These are phyloP conservation scores for Bombylius discolor DNA, from an alignment of 2,888 invertebrate genomes.

Conservation along the genomic window DNA sequence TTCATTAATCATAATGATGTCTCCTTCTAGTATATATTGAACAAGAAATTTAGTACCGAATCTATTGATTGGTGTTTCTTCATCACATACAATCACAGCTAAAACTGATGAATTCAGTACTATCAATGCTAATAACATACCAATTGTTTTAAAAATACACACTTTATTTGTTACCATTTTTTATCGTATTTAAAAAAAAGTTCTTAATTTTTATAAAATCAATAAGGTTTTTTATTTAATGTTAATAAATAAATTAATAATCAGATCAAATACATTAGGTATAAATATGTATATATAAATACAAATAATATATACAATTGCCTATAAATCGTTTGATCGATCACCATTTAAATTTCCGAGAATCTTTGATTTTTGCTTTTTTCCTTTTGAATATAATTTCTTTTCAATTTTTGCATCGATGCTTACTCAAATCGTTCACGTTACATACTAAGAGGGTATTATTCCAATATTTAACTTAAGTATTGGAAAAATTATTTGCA, in stretches of 20 bases:
- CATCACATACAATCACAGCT: constrained; percentile 3
- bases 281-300: too few relatives aligned
- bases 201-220: too few relatives aligned
- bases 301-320: too few relatives aligned
- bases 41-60: constrained; percentile 8
- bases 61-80: constrained; percentile 9
- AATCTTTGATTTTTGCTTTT: too few relatives aligned
- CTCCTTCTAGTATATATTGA: constrained; percentile 12
- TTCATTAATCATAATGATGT: constrained; percentile 12
- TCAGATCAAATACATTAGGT: too few relatives aligned
- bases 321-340: too few relatives aligned
- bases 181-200: not conserved
- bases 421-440: not conserved
- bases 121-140: not conserved
- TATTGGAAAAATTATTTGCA: too few relatives aligned
- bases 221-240: too few relatives aligned
- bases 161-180: not conserved
- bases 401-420: not conserved
- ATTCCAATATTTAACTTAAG: too few relatives aligned
- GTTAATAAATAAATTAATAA: too few relatives aligned
- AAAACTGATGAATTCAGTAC: not conserved
- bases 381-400: too few relatives aligned
- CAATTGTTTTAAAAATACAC: not conserved
- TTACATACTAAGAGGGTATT: not conserved
- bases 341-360: too few relatives aligned